Percentiles rank a stretch among this genome's conserved stretches.
Evolutionary conservation across 2,888 invertebrate genomes (phyloP).

Genomic region (Gibbula magus): DNA sequence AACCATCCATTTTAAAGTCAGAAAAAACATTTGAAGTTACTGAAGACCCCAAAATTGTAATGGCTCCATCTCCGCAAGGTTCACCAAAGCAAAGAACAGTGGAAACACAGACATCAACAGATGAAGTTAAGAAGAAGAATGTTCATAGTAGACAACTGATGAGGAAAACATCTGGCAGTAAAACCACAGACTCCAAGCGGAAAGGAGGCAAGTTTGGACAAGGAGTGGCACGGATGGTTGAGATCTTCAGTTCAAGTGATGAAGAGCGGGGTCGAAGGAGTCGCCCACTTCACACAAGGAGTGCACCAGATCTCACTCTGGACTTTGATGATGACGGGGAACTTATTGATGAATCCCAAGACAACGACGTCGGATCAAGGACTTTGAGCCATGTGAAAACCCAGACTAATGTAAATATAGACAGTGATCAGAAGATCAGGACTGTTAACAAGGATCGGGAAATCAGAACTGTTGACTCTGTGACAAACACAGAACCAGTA

Average conservation of each 20-base stretch:
- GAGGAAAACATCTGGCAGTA: constrained; percentile 25
- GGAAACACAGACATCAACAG: constrained; percentile 4
- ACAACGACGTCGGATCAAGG: neutral
- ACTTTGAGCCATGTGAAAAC: neutral
- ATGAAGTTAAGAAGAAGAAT: neutral
- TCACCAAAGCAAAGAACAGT: constrained; percentile 30
- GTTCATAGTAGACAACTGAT: neutral
- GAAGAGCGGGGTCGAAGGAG: constrained; percentile 50
- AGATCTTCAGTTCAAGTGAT: constrained; percentile 65
- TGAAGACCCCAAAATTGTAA: neutral
- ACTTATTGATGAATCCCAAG: constrained; percentile 20
- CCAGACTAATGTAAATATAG: neutral
- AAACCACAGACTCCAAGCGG: constrained; percentile 13
- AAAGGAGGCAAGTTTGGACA: constrained; percentile 31
- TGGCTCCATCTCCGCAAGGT: constrained; percentile 26
- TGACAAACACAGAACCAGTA: neutral
- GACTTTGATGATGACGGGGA: constrained; percentile 41
- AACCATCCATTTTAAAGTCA: constrained; percentile 3
- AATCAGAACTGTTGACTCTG: neutral
- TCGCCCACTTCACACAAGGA: constrained; percentile 58
- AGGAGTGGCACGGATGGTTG: constrained; percentile 64
- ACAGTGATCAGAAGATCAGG: neutral
- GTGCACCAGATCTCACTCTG: constrained; percentile 66
- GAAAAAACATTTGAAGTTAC: neutral
- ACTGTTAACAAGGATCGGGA: neutral